Evolutionary conservation across 2,797 vertebrate genomes (phyloP).

Genomic region (Platalea minor): DNA sequence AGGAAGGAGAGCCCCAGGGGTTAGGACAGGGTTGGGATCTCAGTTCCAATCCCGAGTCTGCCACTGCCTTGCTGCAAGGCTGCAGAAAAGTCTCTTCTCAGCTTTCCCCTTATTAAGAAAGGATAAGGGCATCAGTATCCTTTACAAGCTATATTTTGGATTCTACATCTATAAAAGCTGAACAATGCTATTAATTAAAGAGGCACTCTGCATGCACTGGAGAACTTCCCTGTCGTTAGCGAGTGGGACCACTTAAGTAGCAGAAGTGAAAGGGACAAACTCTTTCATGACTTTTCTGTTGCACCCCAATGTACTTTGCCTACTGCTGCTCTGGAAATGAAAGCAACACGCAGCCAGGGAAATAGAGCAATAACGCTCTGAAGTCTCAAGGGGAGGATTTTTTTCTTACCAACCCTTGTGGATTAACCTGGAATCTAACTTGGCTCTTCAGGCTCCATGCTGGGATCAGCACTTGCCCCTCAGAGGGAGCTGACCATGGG

Average conservation of each 20-base stretch:
- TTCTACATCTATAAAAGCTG: background rate
- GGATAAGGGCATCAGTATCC: background rate
- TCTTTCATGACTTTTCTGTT: background rate
- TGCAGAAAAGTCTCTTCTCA: background rate
- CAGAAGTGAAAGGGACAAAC: background rate
- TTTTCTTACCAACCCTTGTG: background rate
- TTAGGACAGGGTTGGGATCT: background rate
- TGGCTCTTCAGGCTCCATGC: background rate
- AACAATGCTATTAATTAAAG: background rate
- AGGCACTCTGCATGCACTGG: background rate
- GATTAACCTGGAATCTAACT: background rate
- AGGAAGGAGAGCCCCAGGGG: background rate
- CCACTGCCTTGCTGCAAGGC: background rate
- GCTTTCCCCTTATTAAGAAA: background rate
- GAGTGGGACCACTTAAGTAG: background rate
- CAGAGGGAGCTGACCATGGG: background rate
- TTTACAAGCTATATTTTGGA: background rate
- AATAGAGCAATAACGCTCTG: background rate
- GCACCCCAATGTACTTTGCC: background rate
- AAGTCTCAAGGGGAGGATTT: background rate
- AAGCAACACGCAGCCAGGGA: background rate
- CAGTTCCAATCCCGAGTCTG: fast-evolving
- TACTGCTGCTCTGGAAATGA: background rate
- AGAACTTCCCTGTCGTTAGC: background rate
- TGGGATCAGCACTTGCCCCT: background rate